Conservation (phyloP, 2,113 vertebrate genomes). For the Scartelaos histophorus region DNA sequence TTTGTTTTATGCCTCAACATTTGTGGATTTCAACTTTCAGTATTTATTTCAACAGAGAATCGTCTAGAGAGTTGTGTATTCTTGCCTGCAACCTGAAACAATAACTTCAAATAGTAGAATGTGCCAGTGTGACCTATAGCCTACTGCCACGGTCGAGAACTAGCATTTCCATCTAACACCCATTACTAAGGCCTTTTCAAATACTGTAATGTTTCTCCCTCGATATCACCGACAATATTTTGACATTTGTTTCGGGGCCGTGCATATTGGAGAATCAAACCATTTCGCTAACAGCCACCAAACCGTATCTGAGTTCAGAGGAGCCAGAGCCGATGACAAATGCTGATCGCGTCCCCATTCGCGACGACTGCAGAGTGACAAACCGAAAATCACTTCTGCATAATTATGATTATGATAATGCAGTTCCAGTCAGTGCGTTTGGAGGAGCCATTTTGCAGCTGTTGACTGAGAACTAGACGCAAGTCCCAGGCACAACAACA, state of each 20-base stretch:
- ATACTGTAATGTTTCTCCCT: neutral
- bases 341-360: slow-evolving; percentile 35
- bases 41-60: no score
- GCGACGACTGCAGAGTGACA: slow-evolving; percentile 27
- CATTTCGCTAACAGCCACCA: neutral
- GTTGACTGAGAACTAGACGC: slow-evolving; percentile 24
- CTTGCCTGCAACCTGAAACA: no score
- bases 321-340: neutral
- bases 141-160: neutral
- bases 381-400: slow-evolving; percentile 55
- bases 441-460: slow-evolving; percentile 67
- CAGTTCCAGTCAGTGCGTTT: slow-evolving; percentile 54
- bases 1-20: no score
- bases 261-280: neutral
- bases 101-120: no score
- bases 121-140: neutral
- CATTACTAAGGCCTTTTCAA: neutral
- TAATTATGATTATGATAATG: slow-evolving; percentile 60
- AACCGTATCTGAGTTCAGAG: neutral
- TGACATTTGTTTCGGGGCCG: neutral
- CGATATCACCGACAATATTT: neutral
- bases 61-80: no score
- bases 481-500: slow-evolving; percentile 30
- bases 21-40: no score
- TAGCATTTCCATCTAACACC: neutral